phyloP scores from a whole-genome alignment of 2,888 invertebrate species.

The Strigamia maritima region DNA sequence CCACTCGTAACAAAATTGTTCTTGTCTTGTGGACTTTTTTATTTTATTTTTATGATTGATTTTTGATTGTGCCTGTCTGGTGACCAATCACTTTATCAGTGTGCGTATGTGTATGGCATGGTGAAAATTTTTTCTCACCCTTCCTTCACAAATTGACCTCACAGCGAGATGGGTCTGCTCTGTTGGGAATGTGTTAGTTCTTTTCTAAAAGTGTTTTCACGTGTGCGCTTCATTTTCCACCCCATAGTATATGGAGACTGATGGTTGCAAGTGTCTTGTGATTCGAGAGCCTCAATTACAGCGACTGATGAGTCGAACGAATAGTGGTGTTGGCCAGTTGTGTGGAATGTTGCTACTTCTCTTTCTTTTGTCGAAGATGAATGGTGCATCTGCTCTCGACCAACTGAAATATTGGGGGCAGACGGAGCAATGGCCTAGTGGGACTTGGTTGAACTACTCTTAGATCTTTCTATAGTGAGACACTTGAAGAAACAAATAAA shows the following conservation, averaged over 20 bases:
- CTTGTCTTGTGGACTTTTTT: background rate
- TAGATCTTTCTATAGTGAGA: background rate
- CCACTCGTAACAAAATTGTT: conserved; percentile 15
- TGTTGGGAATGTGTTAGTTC: conserved; percentile 22
- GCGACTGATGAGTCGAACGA: conserved; percentile 10
- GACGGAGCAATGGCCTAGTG: conserved; percentile 5
- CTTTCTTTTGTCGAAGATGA: conserved; percentile 33
- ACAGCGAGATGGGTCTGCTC: background rate
- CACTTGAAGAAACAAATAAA: conserved; percentile 36
- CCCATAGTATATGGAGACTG: conserved; percentile 25
- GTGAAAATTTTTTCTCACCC: background rate
- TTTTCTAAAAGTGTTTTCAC: conserved; percentile 37
- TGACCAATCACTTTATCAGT: conserved; percentile 17
- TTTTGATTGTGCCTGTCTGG: conserved; percentile 28
- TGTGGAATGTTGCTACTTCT: conserved; percentile 15
- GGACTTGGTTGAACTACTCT: conserved; percentile 5
- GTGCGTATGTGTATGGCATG: background rate
- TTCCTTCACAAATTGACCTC: conserved; percentile 10
- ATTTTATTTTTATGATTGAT: conserved; percentile 18
- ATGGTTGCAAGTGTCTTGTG: conserved; percentile 31
- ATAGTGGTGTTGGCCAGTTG: conserved; percentile 15
- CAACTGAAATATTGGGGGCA: conserved; percentile 5
- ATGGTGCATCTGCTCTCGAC: conserved; percentile 23
- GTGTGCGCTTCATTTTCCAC: conserved; percentile 33
- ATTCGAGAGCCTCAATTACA: conserved; percentile 17